Percentiles rank a stretch among this genome's conserved stretches.
Evolutionary conservation across 1,140 invertebrate genomes (phyloP).

Genomic region (Aradophagus sp.): DNA sequence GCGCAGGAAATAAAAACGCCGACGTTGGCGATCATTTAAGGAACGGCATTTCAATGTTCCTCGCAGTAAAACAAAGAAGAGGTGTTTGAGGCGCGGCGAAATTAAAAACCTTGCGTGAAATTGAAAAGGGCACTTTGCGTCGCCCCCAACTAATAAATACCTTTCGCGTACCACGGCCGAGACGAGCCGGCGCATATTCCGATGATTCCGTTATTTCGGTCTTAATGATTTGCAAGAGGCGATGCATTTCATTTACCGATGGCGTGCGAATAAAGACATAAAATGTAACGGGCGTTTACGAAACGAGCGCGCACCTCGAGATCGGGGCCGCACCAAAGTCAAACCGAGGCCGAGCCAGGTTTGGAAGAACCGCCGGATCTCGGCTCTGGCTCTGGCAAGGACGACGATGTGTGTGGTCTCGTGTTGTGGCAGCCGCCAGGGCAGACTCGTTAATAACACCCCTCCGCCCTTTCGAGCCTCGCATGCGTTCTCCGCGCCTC

Average conservation of each 20-base stretch:
- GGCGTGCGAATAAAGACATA: slow-evolving; percentile 68
- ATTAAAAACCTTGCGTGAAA: slow-evolving; percentile 39
- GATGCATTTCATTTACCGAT: slow-evolving; percentile 60
- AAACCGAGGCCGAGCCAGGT: slow-evolving; percentile 15
- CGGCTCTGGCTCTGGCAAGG: slow-evolving; percentile 36
- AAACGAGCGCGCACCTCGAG: slow-evolving; percentile 49
- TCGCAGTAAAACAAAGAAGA: neutral
- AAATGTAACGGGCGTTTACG: slow-evolving; percentile 66
- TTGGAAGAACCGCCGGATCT: slow-evolving; percentile 22
- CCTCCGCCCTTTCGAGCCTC: slow-evolving; percentile 46
- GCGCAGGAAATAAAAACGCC: too few relatives aligned
- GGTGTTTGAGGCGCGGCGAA: slow-evolving; percentile 4
- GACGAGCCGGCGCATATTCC: slow-evolving; percentile 3
- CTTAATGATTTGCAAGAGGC: slow-evolving; percentile 39
- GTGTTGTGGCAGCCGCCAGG: slow-evolving; percentile 68
- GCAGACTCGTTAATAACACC: slow-evolving; percentile 71
- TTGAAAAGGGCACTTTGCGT: slow-evolving; percentile 24
- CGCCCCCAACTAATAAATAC: slow-evolving; percentile 24
- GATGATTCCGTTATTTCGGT: slow-evolving; percentile 22
- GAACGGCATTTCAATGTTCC: too few relatives aligned
- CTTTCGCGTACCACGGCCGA: neutral
- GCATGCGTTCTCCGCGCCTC: slow-evolving; percentile 16
- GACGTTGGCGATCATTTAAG: too few relatives aligned
- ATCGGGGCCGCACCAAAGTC: too few relatives aligned
- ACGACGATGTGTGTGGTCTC: slow-evolving; percentile 71